Evolutionary conservation across 2,797 vertebrate species (phyloP).

Genomic region (Phoeniculus purpureus): DNA sequence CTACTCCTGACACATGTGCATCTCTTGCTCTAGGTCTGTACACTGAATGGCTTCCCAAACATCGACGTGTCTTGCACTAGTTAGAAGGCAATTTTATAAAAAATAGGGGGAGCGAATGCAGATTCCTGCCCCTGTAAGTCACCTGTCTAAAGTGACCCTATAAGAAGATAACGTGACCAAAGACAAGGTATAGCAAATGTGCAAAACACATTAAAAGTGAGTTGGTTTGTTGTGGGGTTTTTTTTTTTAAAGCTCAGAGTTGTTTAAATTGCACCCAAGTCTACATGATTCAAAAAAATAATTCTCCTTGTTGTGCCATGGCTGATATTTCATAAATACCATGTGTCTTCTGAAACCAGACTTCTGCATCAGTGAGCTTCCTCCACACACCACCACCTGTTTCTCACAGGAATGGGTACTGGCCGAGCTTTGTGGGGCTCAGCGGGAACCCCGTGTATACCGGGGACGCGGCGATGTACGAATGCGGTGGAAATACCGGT

Average conservation of each 20-base stretch:
- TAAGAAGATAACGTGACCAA: constrained; percentile 92
- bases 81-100: constrained; percentile 99
- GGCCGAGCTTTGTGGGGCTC: constrained; percentile 97
- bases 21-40: constrained; percentile 91
- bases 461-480: constrained; percentile 92
- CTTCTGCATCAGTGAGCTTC: constrained; percentile 67
- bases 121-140: constrained; percentile 91
- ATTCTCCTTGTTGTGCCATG: constrained; percentile 94
- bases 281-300: constrained; percentile 95
- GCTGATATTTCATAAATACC: constrained; percentile 91
- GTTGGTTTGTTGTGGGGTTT: constrained; percentile 57
- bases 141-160: constrained; percentile 96
- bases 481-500: constrained; percentile 92
- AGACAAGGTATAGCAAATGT: constrained; percentile 99
- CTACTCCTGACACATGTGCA: constrained; percentile 91
- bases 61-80: constrained; percentile 96
- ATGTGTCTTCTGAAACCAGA: constrained; percentile 78
- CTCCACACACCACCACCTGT: constrained; percentile 57
- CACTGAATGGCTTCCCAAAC: constrained; percentile 99
- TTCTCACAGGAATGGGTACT: constrained; percentile 96
- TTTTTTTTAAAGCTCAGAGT: constrained; percentile 94
- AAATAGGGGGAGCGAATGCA: constrained; percentile 95
- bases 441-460: constrained; percentile 93
- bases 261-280: constrained; percentile 97
- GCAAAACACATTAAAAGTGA: constrained; percentile 99